Base-by-base conservation (phyloP, 1,140 invertebrate genomes). In the Ctenoplectra terminalis region DNA sequence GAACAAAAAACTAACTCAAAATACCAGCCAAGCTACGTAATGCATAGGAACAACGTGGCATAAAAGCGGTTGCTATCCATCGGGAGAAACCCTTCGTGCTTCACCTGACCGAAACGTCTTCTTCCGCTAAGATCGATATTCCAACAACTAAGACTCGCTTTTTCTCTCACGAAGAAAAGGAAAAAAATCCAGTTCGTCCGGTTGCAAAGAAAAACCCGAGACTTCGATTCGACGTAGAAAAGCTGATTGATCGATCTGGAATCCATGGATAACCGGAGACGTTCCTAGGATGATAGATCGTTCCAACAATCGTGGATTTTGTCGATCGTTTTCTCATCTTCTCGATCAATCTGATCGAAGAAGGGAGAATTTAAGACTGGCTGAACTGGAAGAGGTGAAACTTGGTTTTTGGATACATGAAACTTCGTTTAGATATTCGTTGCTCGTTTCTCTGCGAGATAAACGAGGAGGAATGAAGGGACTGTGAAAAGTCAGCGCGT, bases 181-280 rank as follows among this genome's bases (percentile, higher is more conserved):
- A 13, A 64, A 37, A 64, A 50, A 54, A 29, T n/a, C 72, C 29
- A 64, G 66, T 13, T 26, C 37, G 26, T 54, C 20, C 26, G 37
- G 6, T 17, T 37, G 23, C 31, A 15, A 23, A 34, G 66, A 58
- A 78, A 70, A 78, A 71, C 50, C 17, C 37, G 46, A 40, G 26
- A 54, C 2, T n/a, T 7, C 15, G 46, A 37, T 20, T 67, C 26
- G n/a, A 67, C 48, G n/a, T 8, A 11, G 52, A 40, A 9, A 31
- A 50, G 20, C 61, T 74, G 78, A 81, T 81, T 58, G 78, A 81
- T 74, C 78, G 70, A 74, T 9, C 29, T 1, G 34, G 29, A 46
- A 74, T 56, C 37, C 77, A 17, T n/a, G 48, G 48, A 52, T 71
- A 58, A 9, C 29, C 69, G 29, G 37, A 46, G 23, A 73, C 48